Base-by-base conservation (phyloP, 2,797 vertebrate species). In the Galaxias olidus region DNA sequence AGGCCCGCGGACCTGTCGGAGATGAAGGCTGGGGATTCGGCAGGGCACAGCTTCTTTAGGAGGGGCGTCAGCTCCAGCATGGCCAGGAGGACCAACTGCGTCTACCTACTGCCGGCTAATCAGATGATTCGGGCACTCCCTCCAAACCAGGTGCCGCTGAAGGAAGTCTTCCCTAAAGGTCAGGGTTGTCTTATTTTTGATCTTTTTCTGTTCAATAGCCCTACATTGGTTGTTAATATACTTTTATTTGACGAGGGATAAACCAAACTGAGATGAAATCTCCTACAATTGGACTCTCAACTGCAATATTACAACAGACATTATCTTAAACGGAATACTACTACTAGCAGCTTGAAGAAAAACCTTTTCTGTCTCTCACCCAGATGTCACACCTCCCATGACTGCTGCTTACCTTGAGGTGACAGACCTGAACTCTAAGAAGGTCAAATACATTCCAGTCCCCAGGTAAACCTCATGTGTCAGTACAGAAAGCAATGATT, bases 121-220 rank as follows among this genome's bases (percentile, higher is more conserved):
- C 98, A 98, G 79, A 88, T 98, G 69, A 90, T 95, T 62, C 91
- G 96, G 79, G 94, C 96, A 70, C 83, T 99, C 64, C 90, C 95
- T 9, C 84, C 93, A 1, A 88, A 80, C 84, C 92, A 97, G 68
- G 95, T 98, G 51, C 97, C 97, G 59, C 78, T 98, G 69, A 93
- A 91, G 80, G 95, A 98, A 53, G 82, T 98, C 79, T 98, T 93
- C 84, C 92, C 96, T 5, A 94, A 96, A 96, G 96, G 98, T 99
- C 83, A 91, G 89, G 41, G 61, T 40, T 62, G 48, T 41, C 14
- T 1, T 48, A 63, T 42, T 13, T n/a, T n/a, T n/a, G n/a, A n/a
- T n/a, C n/a, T n/a, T n/a, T n/a, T n/a, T n/a, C n/a, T n/a, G n/a
- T n/a, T n/a, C n/a, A n/a, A n/a, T n/a, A n/a, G n/a, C n/a, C n/a